phyloP scores from a whole-genome alignment of 1,140 invertebrate species.

The Ceratitis capitata region DNA sequence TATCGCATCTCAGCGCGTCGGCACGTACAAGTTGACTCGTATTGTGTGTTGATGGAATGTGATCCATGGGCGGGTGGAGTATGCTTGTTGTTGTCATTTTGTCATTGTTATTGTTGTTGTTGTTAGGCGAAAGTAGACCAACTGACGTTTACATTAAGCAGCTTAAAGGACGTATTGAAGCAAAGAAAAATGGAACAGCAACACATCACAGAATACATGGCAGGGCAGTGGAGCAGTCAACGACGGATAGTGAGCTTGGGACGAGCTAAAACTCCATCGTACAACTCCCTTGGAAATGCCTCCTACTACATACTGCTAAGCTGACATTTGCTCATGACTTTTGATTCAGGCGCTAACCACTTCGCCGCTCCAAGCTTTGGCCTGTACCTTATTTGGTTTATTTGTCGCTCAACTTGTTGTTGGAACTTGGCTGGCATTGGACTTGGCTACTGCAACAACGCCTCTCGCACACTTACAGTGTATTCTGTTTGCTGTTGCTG shows the following conservation, averaged over 20 bases:
- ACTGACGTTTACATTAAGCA: neutral
- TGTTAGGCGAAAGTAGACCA: neutral
- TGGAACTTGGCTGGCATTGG: neutral
- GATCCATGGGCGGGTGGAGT: neutral
- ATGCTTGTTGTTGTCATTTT: neutral
- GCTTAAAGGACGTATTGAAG: neutral
- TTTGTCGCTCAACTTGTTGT: neutral
- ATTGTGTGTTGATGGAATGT: neutral
- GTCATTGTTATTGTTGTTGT: too few relatives aligned
- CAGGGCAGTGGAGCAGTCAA: neutral
- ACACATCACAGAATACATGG: neutral
- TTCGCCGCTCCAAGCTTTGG: neutral
- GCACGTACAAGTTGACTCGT: slow-evolving; percentile 33
- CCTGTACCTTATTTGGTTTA: neutral
- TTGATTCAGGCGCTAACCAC: too few relatives aligned
- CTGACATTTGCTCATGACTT: too few relatives aligned
- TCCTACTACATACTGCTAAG: too few relatives aligned
- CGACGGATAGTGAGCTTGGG: neutral
- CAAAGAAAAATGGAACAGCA: neutral
- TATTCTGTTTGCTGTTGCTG: slow-evolving; percentile 59
- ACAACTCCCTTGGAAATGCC: too few relatives aligned
- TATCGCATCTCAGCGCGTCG: slow-evolving; percentile 31
- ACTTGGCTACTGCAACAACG: neutral
- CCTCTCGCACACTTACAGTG: slow-evolving; percentile 51
- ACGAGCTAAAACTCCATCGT: too few relatives aligned